phyloP scores from a whole-genome alignment of 2,113 vertebrate species.

The Holacanthus passer region DNA sequence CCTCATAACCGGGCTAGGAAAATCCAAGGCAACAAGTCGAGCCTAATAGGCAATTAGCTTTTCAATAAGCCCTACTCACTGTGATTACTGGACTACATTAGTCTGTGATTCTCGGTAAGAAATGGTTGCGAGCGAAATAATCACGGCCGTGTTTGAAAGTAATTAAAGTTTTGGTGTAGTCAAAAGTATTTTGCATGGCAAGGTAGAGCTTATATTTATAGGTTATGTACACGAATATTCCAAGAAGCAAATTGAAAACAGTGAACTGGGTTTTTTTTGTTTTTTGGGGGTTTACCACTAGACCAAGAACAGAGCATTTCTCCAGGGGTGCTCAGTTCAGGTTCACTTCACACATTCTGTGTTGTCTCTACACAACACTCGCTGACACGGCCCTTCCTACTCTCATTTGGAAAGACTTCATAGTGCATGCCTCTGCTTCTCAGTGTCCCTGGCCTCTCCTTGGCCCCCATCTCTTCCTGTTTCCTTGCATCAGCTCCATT shows the following conservation, averaged over 20 bases:
- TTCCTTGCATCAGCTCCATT: conserved; percentile 78
- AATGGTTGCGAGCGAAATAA: conserved; percentile 54
- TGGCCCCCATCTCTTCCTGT: conserved; percentile 67
- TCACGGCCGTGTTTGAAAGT: conserved; percentile 38
- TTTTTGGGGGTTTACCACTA: conserved; percentile 20
- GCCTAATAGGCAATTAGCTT: conserved; percentile 72
- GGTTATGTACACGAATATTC: conserved; percentile 5
- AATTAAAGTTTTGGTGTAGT: conserved; percentile 45
- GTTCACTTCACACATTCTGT: conserved; percentile 65
- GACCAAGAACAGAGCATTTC: conserved; percentile 42
- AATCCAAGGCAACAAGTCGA: conserved; percentile 68
- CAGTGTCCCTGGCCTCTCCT: conserved; percentile 79
- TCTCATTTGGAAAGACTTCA: conserved; percentile 69
- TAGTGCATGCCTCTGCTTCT: conserved; percentile 52
- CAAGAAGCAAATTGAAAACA: conserved; percentile 17
- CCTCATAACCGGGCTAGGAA: conserved; percentile 37
- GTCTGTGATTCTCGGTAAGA: conserved; percentile 40
- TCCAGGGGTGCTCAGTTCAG: conserved; percentile 46
- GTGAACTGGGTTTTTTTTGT: not conserved
- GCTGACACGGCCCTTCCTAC: conserved; percentile 70
- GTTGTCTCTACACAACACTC: conserved; percentile 35
- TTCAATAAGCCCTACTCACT: conserved; percentile 61
- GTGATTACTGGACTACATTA: conserved; percentile 57
- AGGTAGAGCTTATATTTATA: conserved; percentile 26
- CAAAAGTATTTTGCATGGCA: conserved; percentile 41